A percentile compares a stretch with the other conserved stretches of the same genome.
phyloP scores from a whole-genome alignment of 1,140 invertebrate species.

The Drosophila sechellia region DNA sequence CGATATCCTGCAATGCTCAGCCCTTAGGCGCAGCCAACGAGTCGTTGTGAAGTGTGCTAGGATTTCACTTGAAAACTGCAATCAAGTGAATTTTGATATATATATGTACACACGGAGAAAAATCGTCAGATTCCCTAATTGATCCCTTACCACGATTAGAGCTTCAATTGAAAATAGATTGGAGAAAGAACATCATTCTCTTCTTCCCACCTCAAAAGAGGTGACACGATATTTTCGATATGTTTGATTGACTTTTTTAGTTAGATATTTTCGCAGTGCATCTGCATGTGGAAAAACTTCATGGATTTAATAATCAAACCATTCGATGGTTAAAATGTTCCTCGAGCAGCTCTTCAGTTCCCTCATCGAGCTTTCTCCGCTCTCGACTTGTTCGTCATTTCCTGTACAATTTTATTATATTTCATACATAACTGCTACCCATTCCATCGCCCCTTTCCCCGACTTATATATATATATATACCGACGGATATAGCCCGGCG shows the following conservation, averaged over 20 bases:
- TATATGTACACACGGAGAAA: constrained; percentile 13
- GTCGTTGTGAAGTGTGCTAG: constrained; percentile 75
- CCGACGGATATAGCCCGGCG: constrained; percentile 52
- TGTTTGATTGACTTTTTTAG: no score
- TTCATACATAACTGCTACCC: constrained; percentile 65
- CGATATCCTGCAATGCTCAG: constrained; percentile 45
- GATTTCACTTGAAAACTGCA: constrained; percentile 83
- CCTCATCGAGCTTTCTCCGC: constrained; percentile 38
- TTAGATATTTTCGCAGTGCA: neutral
- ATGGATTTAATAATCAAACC: constrained; percentile 83
- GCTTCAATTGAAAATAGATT: no score
- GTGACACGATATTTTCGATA: no score
- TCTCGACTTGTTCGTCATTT: constrained; percentile 78
- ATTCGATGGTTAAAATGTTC: constrained; percentile 81
- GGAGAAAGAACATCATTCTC: no score
- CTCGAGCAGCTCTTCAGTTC: constrained; percentile 56
- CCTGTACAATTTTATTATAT: constrained; percentile 83
- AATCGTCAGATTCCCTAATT: neutral
- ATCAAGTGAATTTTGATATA: constrained; percentile 82
- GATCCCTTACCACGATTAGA: no score
- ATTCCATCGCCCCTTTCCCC: neutral
- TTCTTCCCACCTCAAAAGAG: no score
- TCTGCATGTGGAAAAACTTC: constrained; percentile 71
- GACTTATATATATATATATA: constrained; percentile 27
- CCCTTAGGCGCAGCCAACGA: constrained; percentile 71